Conservation (phyloP, 2,113 vertebrate species). For the Bolborhynchus lineola region DNA sequence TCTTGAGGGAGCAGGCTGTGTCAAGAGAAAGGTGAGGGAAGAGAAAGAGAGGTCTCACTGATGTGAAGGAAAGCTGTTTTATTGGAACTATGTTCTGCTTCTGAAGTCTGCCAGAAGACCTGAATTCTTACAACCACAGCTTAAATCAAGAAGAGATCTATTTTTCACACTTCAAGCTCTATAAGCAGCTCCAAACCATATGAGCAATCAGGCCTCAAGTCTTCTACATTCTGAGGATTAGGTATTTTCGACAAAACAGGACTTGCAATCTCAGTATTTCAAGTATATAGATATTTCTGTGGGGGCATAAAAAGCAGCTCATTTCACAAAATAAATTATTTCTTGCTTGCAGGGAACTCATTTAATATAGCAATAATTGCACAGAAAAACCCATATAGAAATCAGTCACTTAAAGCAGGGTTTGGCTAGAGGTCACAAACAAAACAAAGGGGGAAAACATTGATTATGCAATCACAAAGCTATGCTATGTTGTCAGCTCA, state of each 20-base stretch:
- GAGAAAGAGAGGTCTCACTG: not conserved
- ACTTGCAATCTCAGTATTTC: not conserved
- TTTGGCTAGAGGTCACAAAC: constrained; percentile 50
- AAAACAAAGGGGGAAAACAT: constrained; percentile 34
- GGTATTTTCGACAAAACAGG: not conserved
- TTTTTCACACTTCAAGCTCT: constrained; percentile 32
- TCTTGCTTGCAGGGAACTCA: not conserved
- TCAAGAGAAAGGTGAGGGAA: not conserved
- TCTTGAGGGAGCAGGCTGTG: not conserved
- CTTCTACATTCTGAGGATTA: not conserved
- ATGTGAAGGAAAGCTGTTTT: constrained; percentile 16
- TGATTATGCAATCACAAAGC: constrained; percentile 43
- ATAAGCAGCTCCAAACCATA: not conserved
- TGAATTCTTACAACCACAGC: not conserved
- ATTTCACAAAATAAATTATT: constrained; percentile 15
- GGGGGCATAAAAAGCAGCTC: not conserved
- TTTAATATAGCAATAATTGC: not conserved
- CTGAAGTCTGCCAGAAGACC: not conserved
- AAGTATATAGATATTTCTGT: not conserved
- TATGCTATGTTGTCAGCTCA: constrained; percentile 51
- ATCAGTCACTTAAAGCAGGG: constrained; percentile 13
- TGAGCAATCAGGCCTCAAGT: not conserved
- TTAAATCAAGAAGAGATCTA: not conserved
- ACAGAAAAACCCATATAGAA: not conserved
- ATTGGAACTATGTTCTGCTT: not conserved